Conservation (phyloP, 1,140 invertebrate genomes). For the Pseudoatta argentina region DNA sequence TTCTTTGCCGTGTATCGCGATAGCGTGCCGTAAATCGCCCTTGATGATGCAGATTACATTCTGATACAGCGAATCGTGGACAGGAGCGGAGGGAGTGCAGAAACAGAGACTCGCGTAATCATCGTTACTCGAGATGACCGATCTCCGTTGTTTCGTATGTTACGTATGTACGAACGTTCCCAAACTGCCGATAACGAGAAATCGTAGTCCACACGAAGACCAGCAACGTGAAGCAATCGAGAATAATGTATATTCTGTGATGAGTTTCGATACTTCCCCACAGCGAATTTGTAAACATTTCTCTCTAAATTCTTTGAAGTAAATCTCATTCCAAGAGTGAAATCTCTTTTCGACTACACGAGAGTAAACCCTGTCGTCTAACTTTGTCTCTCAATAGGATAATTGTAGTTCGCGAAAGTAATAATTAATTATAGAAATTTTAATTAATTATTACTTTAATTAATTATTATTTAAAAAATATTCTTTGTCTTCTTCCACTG, state of each 20-base stretch:
- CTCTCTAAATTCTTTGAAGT: too few species aligned
- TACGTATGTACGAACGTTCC: not conserved
- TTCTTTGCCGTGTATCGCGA: constrained; percentile 21
- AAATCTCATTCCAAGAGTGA: too few species aligned
- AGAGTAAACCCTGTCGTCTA: constrained; percentile 2
- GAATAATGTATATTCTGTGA: not conserved
- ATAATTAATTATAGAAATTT: too few species aligned
- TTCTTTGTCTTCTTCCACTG: not conserved
- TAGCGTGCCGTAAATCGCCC: constrained; percentile 40
- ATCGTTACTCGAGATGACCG: constrained; percentile 31
- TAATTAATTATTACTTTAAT: not conserved
- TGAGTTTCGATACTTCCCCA: not conserved
- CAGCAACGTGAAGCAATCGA: not conserved
- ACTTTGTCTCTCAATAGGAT: constrained; percentile 9
- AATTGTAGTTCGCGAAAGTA: not conserved
- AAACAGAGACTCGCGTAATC: constrained; percentile 25
- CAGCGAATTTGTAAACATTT: constrained; percentile 11
- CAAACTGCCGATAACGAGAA: constrained; percentile 10
- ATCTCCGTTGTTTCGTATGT: constrained; percentile 4
- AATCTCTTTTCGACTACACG: not conserved
- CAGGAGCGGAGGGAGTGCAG: not conserved
- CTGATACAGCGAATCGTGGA: constrained; percentile 13
- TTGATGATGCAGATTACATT: constrained; percentile 47
- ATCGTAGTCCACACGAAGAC: not conserved
- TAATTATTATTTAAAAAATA: not conserved